Conservation (phyloP, 1,140 invertebrate genomes). For the Pachypeltis micranthus region DNA sequence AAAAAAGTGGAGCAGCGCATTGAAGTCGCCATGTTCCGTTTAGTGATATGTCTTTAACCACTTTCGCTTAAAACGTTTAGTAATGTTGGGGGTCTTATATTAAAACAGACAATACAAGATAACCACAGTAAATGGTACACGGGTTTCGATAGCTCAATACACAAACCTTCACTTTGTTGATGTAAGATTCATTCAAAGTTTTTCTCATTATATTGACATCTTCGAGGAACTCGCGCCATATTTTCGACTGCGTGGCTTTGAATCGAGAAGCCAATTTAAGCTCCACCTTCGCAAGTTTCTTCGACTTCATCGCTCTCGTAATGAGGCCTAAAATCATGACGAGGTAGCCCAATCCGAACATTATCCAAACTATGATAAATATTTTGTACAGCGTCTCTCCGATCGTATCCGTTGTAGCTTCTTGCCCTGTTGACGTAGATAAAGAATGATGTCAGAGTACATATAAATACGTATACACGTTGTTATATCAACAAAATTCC, state of each 20-base stretch:
- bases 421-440: no score
- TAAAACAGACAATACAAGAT: no score
- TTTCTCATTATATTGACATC: slow-evolving; percentile 59
- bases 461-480: no score
- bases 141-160: no score
- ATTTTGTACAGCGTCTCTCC: slow-evolving; percentile 57
- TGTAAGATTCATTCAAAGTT: slow-evolving; percentile 63
- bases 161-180: slow-evolving; percentile 66
- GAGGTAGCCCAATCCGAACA: slow-evolving; percentile 79
- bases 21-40: no score
- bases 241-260: slow-evolving; percentile 61
- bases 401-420: neutral
- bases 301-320: slow-evolving; percentile 56
- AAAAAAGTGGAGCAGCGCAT: no score
- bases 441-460: no score
- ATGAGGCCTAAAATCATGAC: slow-evolving; percentile 86
- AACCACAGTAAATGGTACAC: no score
- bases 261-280: slow-evolving; percentile 60
- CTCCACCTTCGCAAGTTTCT: slow-evolving; percentile 58
- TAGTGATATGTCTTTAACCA: no score
- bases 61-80: no score
- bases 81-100: no score
- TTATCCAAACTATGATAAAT: slow-evolving; percentile 71
- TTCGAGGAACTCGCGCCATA: slow-evolving; percentile 62
- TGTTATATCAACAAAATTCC: no score